Evolutionary conservation across 1,140 invertebrate genomes (phyloP), one percentile per base, ranked within the genome.

Genomic region (Hirudo medicinalis): DNA sequence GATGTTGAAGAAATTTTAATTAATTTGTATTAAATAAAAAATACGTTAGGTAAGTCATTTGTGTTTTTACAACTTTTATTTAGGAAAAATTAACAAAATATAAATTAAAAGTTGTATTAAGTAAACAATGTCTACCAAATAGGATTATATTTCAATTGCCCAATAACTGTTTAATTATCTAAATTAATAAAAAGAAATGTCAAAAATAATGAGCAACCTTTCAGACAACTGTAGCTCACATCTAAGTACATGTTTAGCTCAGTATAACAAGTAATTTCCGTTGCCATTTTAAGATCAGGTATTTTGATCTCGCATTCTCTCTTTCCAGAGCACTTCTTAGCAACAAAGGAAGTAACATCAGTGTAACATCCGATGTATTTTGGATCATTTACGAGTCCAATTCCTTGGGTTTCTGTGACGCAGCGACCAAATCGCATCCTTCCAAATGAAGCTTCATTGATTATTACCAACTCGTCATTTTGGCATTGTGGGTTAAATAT

Each of bases 381-480:
- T 22, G 25, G 25, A 68, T 68, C 67, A 49, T 49, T 49, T 49
- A 49, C 43, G 43, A 49, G 43, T 49, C 43, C 43, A 49, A 49
- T 49, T 49, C 71, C 71, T 40, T 72, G 54, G n/a, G 19, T 32
- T 20, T 43, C 25, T 8, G 63, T 68, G 43, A 72, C 54, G 66
- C 71, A 72, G 63, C 71, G 71, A 53, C 71, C 60, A 63, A 53
- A 27, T 19, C 60, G 29, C 71, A 72, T 72, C 27, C 71, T 63
- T 36, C 71, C 71, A 36, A 68, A 72, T 22, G 25, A 67, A 4
- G 71, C 71, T 20, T 54, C 27, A 11, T 36, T 40, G 32, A 72
- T 54, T 27, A 72, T n/a, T 20, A 72, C 2, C 71, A 72, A 36
- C 19, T 72, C 63, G 32, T 72, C 43, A 13, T 49, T 27, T 20